phyloP scores from a whole-genome alignment of 2,888 invertebrate species.

The Dorcus hopei region DNA sequence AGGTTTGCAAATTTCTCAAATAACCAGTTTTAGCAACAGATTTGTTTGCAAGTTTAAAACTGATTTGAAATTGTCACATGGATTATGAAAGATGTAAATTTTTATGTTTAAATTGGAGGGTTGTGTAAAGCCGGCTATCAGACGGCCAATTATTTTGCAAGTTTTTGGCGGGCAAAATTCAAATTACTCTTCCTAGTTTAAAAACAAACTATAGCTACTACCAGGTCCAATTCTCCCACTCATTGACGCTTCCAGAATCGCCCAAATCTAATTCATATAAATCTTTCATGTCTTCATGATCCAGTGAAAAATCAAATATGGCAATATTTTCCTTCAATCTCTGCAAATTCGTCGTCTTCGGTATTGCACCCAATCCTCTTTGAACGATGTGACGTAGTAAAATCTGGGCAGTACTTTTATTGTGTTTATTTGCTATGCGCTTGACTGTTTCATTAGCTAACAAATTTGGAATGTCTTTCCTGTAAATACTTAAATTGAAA shows the following conservation, averaged over 20 bases:
- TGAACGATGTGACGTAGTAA: conserved; percentile 70
- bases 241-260: conserved; percentile 28
- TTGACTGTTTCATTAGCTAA: conserved; percentile 59
- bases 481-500: conserved; percentile 33
- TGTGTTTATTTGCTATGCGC: conserved; percentile 50
- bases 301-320: conserved; percentile 70
- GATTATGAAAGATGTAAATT: no score
- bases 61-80: no score
- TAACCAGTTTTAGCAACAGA: no score
- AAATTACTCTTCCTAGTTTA: no score
- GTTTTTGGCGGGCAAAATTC: no score
- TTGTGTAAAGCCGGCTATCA: no score
- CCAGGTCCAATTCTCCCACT: conserved; percentile 1
- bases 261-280: conserved; percentile 64
- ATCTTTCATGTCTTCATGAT: conserved; percentile 58
- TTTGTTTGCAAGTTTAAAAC: no score
- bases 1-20: no score
- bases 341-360: conserved; percentile 74
- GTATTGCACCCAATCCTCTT: conserved; percentile 71
- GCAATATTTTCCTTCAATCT: conserved; percentile 75
- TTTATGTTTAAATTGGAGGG: no score
- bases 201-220: no score
- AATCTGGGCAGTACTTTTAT: conserved; percentile 72
- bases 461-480: conserved; percentile 61
- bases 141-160: no score